Conservation (phyloP, 2,113 vertebrate species). For the Hippocampus comes region DNA sequence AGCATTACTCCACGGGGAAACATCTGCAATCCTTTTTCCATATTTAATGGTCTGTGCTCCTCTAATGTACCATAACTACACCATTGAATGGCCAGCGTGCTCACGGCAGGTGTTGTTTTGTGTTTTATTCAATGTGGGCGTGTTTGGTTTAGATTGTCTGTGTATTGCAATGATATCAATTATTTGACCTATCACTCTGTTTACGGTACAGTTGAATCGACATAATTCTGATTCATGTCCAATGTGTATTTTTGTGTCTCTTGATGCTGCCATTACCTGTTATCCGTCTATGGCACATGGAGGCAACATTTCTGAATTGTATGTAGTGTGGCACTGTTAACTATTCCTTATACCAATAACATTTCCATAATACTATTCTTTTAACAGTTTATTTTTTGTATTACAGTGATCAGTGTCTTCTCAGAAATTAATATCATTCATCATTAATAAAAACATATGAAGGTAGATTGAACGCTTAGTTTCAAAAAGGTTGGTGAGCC, state of each 20-base stretch:
- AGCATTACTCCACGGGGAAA: not conserved
- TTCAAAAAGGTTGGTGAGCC: too few relatives aligned
- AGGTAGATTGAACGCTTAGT: too few relatives aligned
- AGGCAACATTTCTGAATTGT: not conserved
- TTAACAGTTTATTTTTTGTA: not conserved
- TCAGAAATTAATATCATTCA: too few relatives aligned
- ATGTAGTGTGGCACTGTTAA: not conserved
- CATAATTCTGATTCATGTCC: too few relatives aligned
- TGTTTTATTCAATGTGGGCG: not conserved
- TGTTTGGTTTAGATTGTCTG: not conserved
- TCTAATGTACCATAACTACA: not conserved
- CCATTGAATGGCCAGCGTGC: not conserved
- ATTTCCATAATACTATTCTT: not conserved
- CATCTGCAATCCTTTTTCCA: not conserved
- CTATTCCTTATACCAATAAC: not conserved
- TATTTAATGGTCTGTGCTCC: not conserved
- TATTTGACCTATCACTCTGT: too few relatives aligned
- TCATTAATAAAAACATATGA: too few relatives aligned
- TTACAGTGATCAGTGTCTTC: not conserved
- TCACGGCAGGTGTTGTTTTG: not conserved
- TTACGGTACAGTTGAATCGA: too few relatives aligned
- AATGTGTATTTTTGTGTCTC: too few relatives aligned
- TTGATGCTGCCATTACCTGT: too few relatives aligned
- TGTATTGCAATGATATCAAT: not conserved
- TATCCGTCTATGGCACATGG: too few relatives aligned